Evolutionary conservation across 2,113 vertebrate genomes (phyloP).

Genomic region (Cyphomyrus discorhynchus): DNA sequence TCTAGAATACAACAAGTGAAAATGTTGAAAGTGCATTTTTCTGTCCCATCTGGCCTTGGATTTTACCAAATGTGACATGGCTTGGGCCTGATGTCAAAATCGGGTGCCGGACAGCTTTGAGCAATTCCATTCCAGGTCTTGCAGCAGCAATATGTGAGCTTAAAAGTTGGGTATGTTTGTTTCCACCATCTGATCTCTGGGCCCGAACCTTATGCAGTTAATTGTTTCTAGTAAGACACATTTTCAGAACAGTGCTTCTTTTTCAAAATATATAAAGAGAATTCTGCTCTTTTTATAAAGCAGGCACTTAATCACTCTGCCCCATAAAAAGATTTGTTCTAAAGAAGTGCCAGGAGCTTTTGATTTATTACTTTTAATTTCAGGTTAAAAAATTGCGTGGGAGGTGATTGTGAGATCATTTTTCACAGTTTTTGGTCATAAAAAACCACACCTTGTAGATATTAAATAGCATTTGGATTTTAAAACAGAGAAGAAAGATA

Average conservation of each 20-base stretch:
- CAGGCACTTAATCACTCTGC: neutral
- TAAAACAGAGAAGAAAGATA: neutral
- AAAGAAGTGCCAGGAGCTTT: neutral
- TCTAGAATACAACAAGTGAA: neutral
- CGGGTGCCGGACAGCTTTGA: neutral
- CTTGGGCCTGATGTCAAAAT: neutral
- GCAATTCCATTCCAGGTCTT: neutral
- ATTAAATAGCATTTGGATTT: conserved; percentile 6
- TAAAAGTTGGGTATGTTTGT: neutral
- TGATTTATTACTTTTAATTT: conserved; percentile 19
- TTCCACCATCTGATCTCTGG: neutral
- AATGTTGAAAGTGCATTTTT: neutral
- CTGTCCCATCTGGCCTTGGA: neutral
- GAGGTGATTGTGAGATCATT: conserved; percentile 14
- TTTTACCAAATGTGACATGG: neutral
- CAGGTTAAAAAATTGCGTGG: conserved; percentile 8
- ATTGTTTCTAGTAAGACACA: conserved; percentile 2
- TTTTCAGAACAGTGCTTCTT: neutral
- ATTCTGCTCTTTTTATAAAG: conserved; percentile 7
- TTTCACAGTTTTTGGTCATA: neutral
- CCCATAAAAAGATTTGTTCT: neutral
- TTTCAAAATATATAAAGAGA: conserved; percentile 8
- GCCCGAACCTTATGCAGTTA: neutral
- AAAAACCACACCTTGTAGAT: conserved; percentile 9
- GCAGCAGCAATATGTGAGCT: neutral